Evolutionary conservation across 2,888 invertebrate genomes (phyloP).

Genomic region (Athrips mouffetella): DNA sequence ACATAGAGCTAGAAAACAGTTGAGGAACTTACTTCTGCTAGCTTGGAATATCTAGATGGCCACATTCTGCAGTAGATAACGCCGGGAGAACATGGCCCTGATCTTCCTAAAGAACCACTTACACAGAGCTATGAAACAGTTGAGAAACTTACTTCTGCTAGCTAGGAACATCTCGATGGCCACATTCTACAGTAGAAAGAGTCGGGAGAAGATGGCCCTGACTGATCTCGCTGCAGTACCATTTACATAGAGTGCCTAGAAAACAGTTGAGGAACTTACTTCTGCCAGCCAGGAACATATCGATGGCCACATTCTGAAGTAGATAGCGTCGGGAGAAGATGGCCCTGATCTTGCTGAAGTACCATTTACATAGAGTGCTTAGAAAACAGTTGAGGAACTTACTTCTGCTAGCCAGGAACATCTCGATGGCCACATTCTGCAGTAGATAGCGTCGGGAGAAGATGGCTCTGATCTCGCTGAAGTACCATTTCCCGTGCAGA

Average conservation of each 20-base stretch:
- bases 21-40: constrained; percentile 91
- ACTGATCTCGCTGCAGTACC: too few relatives aligned
- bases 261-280: constrained; percentile 83
- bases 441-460: constrained; percentile 97
- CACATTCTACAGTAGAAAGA: too few relatives aligned
- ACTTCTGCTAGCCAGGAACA: constrained; percentile 99
- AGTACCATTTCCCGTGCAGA: constrained; percentile 99
- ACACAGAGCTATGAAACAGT: too few relatives aligned
- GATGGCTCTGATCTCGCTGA: constrained; percentile 98
- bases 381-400: constrained; percentile 66
- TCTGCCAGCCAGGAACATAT: constrained; percentile 98
- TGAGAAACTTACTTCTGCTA: too few relatives aligned
- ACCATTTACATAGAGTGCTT: too few relatives aligned
- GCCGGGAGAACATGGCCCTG: constrained; percentile 97
- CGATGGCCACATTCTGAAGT: constrained; percentile 97
- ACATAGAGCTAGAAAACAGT: too few relatives aligned
- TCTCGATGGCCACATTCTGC: constrained; percentile 98
- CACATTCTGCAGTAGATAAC: constrained; percentile 97
- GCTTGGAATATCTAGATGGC: constrained; percentile 99
- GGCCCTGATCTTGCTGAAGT: constrained; percentile 99
- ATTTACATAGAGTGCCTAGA: too few relatives aligned
- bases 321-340: constrained; percentile 98
- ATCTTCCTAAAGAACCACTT: constrained; percentile 99
- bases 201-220: too few relatives aligned
- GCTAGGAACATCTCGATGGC: too few relatives aligned